phyloP scores from a whole-genome alignment of 2,888 invertebrate species.

The Schizaphis graminum region DNA sequence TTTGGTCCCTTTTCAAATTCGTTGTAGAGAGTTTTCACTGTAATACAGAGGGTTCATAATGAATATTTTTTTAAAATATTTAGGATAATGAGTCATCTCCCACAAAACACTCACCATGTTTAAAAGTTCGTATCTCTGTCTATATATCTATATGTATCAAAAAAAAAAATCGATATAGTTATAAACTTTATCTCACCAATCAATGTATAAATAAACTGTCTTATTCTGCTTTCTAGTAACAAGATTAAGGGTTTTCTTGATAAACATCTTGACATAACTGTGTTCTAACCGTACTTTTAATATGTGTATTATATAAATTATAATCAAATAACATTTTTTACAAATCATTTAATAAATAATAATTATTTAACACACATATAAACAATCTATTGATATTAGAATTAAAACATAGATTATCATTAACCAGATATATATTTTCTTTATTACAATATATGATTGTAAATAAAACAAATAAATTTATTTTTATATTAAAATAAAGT shows the following conservation, averaged over 20 bases:
- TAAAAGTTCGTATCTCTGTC: background rate
- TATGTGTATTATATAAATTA: background rate
- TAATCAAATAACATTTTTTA: background rate
- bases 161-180: background rate
- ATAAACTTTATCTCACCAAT: background rate
- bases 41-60: background rate
- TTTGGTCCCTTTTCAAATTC: too few relatives aligned
- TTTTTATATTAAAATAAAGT: too few relatives aligned
- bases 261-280: background rate
- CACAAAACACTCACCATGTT: background rate
- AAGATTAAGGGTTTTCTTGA: background rate
- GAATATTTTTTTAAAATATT: background rate
- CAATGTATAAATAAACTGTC: background rate
- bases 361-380: background rate
- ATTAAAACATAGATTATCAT: background rate
- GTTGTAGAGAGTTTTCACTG: too few relatives aligned
- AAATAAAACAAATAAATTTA: too few relatives aligned
- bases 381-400: background rate
- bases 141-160: background rate
- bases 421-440: conserved; percentile 10
- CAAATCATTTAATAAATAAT: background rate
- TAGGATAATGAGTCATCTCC: background rate
- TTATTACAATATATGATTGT: too few relatives aligned
- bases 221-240: background rate
- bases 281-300: background rate